Percentiles rank a stretch among this genome's conserved stretches.
phyloP scores from a whole-genome alignment of 1,140 invertebrate species.

The Eupristina koningsbergeri region DNA sequence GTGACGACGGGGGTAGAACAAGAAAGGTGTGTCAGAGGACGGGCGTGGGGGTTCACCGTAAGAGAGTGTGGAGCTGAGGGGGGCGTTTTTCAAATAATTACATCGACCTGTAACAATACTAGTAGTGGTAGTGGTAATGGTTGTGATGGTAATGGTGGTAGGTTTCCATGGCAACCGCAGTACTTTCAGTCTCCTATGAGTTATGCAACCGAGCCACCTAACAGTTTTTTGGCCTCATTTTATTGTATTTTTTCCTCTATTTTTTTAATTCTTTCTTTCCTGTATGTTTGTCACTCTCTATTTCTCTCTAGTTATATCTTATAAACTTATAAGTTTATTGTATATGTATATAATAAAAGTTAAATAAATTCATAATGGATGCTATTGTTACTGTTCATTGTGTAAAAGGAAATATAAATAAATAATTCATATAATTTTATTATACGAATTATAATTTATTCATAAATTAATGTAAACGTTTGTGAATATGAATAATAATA shows the following conservation, averaged over 20 bases:
- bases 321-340: too few species aligned
- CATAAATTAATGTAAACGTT: too few species aligned
- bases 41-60: neutral
- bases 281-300: neutral
- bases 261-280: neutral
- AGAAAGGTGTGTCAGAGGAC: neutral
- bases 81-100: conserved; percentile 74
- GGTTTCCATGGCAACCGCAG: conserved; percentile 70
- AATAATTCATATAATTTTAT: too few species aligned
- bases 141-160: conserved; percentile 63
- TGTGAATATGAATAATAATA: too few species aligned
- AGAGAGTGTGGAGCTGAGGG: conserved; percentile 57
- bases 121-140: conserved; percentile 64
- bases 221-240: conserved; percentile 53
- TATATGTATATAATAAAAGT: too few species aligned
- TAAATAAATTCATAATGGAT: too few species aligned
- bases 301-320: neutral
- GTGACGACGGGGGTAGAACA: conserved; percentile 17
- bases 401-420: too few species aligned
- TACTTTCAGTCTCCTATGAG: conserved; percentile 68
- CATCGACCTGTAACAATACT: conserved; percentile 69
- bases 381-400: too few species aligned
- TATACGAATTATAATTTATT: too few species aligned
- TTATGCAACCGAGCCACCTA: conserved; percentile 66
- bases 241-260: conserved; percentile 24